A percentile compares a stretch with the other conserved stretches of the same genome.
Evolutionary conservation across 2,888 invertebrate genomes (phyloP).

Genomic region (Eristalinus aeneus): DNA sequence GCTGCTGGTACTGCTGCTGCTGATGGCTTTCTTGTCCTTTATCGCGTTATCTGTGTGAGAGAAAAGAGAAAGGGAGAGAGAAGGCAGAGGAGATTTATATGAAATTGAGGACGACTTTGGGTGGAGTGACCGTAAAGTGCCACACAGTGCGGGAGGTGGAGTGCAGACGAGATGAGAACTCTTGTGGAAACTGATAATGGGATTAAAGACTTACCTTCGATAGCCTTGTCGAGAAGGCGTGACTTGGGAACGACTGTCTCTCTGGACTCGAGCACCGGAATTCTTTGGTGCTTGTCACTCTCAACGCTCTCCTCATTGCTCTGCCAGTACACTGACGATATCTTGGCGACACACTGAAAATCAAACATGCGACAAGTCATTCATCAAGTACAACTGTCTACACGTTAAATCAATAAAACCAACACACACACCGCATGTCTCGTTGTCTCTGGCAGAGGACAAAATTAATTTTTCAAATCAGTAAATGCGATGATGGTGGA

Average conservation of each 20-base stretch:
- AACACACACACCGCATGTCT: conserved; percentile 9
- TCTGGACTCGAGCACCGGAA: conserved; percentile 89
- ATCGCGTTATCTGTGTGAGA: conserved; percentile 51
- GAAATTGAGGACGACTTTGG: neutral
- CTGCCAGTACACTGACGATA: conserved; percentile 92
- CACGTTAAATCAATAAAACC: conserved; percentile 50
- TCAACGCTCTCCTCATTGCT: conserved; percentile 94
- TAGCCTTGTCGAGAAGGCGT: conserved; percentile 80
- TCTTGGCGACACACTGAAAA: conserved; percentile 90
- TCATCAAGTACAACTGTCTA: conserved; percentile 27
- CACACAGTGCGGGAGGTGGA: neutral
- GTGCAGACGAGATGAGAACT: neutral
- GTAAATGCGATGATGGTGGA: conserved; percentile 7
- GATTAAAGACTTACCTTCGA: conserved; percentile 75
- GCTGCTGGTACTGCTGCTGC: conserved; percentile 23
- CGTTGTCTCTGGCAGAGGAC: neutral
- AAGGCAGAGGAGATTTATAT: neutral
- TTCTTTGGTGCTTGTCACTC: conserved; percentile 87
- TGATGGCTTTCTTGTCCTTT: conserved; percentile 42
- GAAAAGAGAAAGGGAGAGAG: neutral
- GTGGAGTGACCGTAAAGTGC: neutral
- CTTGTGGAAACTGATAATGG: neutral
- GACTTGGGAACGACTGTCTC: conserved; percentile 86
- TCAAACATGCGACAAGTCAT: conserved; percentile 17
- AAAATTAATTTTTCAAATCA: conserved; percentile 38